Evolutionary conservation across 2,888 invertebrate species (phyloP).

Genomic region (Phortica magna): DNA sequence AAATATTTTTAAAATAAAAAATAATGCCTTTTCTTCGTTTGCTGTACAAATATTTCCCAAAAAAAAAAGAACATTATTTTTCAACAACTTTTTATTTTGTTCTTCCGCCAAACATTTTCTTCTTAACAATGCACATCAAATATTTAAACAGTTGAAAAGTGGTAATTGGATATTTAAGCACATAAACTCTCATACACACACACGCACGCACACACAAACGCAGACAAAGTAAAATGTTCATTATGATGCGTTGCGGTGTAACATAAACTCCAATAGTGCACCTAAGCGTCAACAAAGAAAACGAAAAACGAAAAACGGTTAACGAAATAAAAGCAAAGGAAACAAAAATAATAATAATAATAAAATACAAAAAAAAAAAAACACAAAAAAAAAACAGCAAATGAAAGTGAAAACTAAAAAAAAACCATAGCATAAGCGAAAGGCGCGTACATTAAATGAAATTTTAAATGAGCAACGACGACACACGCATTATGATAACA

Average conservation of each 20-base stretch:
- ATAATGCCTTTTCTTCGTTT: too few species aligned
- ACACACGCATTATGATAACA: neutral
- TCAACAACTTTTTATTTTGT: too few species aligned
- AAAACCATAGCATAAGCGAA: neutral
- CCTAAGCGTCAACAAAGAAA: neutral
- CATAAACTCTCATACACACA: slow-evolving; percentile 8
- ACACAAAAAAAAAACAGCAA: too few species aligned
- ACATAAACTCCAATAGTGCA: slow-evolving; percentile 20
- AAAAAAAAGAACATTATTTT: too few species aligned
- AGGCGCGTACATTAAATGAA: neutral
- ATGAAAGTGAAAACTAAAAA: too few species aligned
- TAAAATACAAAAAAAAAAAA: slow-evolving; percentile 43
- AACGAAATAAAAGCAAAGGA: slow-evolving; percentile 7
- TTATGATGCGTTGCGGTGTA: neutral
- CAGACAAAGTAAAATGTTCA: neutral
- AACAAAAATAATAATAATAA: slow-evolving; percentile 36
- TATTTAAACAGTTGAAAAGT: too few species aligned
- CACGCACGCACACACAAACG: neutral
- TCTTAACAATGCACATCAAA: too few species aligned
- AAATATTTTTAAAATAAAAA: too few species aligned
- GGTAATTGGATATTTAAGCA: too few species aligned
- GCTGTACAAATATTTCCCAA: too few species aligned
- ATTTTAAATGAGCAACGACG: neutral
- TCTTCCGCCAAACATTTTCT: too few species aligned
- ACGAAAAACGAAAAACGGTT: neutral